Base-by-base conservation (phyloP, 2,888 invertebrate species). In the Sericinus montela region DNA sequence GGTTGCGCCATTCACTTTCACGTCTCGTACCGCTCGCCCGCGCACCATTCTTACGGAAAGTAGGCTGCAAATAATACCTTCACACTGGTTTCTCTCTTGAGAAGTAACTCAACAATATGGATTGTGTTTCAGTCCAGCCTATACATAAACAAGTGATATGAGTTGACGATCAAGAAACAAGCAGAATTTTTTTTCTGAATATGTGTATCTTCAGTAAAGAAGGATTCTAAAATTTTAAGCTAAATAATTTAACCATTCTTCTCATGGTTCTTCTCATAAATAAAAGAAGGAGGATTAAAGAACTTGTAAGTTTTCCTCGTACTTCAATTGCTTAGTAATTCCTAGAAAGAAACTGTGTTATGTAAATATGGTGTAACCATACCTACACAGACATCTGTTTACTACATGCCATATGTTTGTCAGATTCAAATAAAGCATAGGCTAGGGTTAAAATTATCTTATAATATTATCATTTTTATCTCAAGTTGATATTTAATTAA, bases 1-100 rank as follows among this genome's bases (percentile, higher is more conserved):
- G 68, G 72, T 78, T 80, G 74, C 72, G 72, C 81, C 85, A 85
- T 85, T 88, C 86, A 87, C 87, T 88, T 86, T 87, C 87, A 79
- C 86, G 74, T 65, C 58, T 67, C 64, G 67, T 62, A 58, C 65
- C 56, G 62, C 61, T 58, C 60, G 70, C 66, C 57, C 57, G 67
- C 67, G 62, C 67, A 62, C 63, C 59, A 57, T 64, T 67, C 59
- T 60, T 69, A 73, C 82, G 65, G 77, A 86, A 88, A 87, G 83
- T 87, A 74, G 82, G 80, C 80, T 85, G 72, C 73, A 67, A 81
- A 84, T 82, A 86, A 86, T 83, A 75, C 75, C 64, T 66, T 52
- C 58, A 72, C 65, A 64, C 67, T 67, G 72, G 78, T 84, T 85
- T 85, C 85, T 85, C 84, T 81, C 76, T 75, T 77, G 78, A 75